Base-by-base conservation (phyloP, 2,797 vertebrate species). In the Thripadectes ignobilis region DNA sequence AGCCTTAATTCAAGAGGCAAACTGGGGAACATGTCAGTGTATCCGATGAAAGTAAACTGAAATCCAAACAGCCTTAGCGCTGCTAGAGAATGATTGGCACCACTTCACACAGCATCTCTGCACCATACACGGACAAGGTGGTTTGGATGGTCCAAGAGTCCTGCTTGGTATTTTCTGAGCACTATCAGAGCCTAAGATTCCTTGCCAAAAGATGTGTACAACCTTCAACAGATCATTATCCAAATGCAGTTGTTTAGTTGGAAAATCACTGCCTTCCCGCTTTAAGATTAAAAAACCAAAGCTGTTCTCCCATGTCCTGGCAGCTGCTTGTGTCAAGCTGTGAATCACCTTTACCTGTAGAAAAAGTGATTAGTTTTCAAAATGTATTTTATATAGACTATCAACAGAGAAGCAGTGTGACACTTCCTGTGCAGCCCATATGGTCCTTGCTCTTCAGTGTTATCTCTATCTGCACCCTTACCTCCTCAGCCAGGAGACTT, bases 341-440 rank as follows among this genome's bases (percentile, higher is more conserved):
- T n/a, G 39, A 83, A 88, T 74, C 59, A 41, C 59, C 58, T 77
- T 57, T 61, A 34, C 10, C 46, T 79, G 41, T 22, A 48, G 49
- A 80, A 71, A 84, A 79, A 36, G 6, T 15, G 17, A 49, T 48
- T 21, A 10, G 9, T 48, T 79, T 73, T 81, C 85, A 72, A 58
- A 62, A 0, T 22, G 9, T 52, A 19, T n/a, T 82, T 77, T 49
- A 67, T 10, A 51, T 15, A 7, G 71, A 75, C 59, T 36, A 21
- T 6, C 0, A 0, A n/a, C 17, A 62, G n/a, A 36, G 51, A 75
- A 85, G 41, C 4, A 21, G 23, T 1, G 10, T 30, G 59, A 19
- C 18, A 46, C 23, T 51, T 46, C 8, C 2, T 0, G 7, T 23
- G 34, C 48, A 32, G n/a, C 26, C 46, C 21, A 8, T 7, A 15